Evolutionary conservation across 2,113 vertebrate species (phyloP).

Genomic region (Neodon shergylaensis): DNA sequence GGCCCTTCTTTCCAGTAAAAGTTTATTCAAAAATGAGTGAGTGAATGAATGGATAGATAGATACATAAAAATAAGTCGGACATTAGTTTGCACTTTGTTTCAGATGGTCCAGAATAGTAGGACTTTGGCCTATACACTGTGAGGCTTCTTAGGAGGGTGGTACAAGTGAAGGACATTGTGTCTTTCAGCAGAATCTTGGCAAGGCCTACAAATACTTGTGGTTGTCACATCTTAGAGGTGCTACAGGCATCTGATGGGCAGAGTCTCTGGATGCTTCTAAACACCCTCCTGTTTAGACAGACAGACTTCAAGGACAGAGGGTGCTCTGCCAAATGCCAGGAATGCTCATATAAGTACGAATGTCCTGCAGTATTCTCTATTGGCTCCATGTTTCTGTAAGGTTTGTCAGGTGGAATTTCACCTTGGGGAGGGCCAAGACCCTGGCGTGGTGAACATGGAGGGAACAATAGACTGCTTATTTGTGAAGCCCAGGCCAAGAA

Average conservation of each 20-base stretch:
- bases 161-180: not conserved
- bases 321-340: accelerated
- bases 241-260: not conserved
- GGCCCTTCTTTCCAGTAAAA: not conserved
- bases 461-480: not conserved
- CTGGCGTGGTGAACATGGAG: not conserved
- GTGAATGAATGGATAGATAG: not conserved
- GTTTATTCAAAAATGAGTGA: not conserved
- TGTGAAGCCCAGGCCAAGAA: not conserved
- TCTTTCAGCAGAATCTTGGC: not conserved
- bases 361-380: not conserved
- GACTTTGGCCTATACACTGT: not conserved
- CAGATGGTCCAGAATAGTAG: not conserved
- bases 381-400: not conserved
- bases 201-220: not conserved
- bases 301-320: not conserved
- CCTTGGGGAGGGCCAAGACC: not conserved
- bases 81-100: not conserved
- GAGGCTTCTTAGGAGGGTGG: not conserved
- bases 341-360: no score
- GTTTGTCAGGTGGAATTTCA: not conserved
- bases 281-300: no score
- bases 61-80: not conserved
- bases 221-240: not conserved
- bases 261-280: no score